These are phyloP conservation scores for Thripadectes ignobilis DNA, from an alignment of 2,797 vertebrate species.

Conservation along the genomic window DNA sequence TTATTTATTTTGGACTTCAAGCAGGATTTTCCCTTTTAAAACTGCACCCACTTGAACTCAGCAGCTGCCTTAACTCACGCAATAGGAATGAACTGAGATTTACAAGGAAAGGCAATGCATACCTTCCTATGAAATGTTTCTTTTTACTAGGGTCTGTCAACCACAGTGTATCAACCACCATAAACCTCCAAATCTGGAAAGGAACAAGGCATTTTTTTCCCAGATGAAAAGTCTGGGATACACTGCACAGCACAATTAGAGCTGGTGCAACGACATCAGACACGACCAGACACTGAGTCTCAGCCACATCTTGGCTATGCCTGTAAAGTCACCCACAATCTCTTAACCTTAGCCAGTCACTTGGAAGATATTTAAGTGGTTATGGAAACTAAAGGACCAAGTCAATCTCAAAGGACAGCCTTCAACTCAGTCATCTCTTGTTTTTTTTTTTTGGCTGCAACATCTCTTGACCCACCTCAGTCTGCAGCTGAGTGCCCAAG, in stretches of 20 bases:
- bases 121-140: background rate
- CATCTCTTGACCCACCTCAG: background rate
- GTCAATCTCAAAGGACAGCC: background rate
- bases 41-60: background rate
- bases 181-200: background rate
- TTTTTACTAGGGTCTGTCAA: background rate
- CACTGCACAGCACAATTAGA: fast-evolving
- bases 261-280: background rate
- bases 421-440: background rate
- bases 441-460: background rate
- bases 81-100: conserved; percentile 35
- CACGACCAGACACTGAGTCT: fast-evolving
- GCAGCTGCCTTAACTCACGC: conserved; percentile 25
- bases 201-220: background rate
- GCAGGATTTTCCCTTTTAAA: conserved; percentile 41
- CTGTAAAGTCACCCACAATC: background rate
- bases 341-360: background rate
- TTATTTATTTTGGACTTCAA: conserved; percentile 39
- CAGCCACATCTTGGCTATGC: background rate
- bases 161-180: background rate
- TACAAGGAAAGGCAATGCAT: conserved; percentile 26
- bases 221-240: background rate
- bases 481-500: background rate
- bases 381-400: background rate
- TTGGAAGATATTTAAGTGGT: background rate